Base-by-base conservation (phyloP, 2,888 invertebrate species). In the Tolmerus cingulatus region DNA sequence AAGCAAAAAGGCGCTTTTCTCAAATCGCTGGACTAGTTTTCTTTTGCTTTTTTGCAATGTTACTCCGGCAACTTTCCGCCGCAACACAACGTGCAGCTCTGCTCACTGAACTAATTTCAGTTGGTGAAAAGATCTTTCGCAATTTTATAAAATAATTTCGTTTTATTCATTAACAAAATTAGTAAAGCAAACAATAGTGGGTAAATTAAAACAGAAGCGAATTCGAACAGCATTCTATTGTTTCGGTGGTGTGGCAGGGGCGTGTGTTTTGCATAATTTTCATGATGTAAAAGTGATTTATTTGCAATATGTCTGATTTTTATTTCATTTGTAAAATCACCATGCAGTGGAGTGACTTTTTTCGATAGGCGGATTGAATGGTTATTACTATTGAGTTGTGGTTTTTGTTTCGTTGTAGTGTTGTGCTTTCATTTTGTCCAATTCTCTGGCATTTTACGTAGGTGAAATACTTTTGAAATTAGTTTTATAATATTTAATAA, bases 21-120 rank as follows among this genome's bases (percentile, higher is more conserved):
- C 37, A 78, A 78, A 78, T 78, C 78, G 43, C 14, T 78, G 78
- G 40, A 78, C 78, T 78, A 40, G 37, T 78, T 78, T 77, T 78
- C 78, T 78, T 19, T 19, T 43, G 78, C 19, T 43, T 40, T 66
- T 66, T 66, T 27, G 27, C 66, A 9, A 66, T 27, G 23, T 66
- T 66, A 27, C 23, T 27, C 8, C 66, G 66, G 12, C 66, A 19
- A 51, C 51, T 51, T 51, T 51, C 51, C 5, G 51, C 51, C n/a
- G 43, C 43, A 46, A 19, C 43, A 12, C 40, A 40, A 43, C 8
- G 19, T 19, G 37, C 43, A 43, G 40, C 37, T 19, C 4, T n/a
- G 43, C 43, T 78, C 37, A 78, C 43, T 78, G 78, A 78, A 40
- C 40, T 78, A 34, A 78, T 43, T 40, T 43, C 78, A 78, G 43